phyloP scores from a whole-genome alignment of 1,140 invertebrate species.

The Drosophila aff. region DNA sequence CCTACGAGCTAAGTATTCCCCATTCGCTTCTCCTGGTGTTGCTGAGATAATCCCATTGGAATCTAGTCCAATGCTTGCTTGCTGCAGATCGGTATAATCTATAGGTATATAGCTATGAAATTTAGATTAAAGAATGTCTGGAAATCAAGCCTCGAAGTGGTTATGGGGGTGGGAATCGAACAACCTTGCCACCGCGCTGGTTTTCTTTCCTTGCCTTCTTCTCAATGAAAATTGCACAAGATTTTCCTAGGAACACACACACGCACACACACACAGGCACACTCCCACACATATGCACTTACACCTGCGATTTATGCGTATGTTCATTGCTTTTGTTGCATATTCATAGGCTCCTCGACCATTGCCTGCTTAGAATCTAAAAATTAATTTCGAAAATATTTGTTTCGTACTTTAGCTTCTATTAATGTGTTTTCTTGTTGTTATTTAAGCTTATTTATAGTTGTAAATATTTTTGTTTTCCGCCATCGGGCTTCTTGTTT shows the following conservation, averaged over 20 bases:
- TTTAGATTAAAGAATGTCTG: conserved; percentile 60
- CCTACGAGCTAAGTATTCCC: conserved; percentile 55
- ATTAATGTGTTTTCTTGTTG: conserved; percentile 41
- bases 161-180: conserved; percentile 34
- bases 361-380: conserved; percentile 45
- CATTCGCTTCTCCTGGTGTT: conserved; percentile 4
- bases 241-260: conserved; percentile 25
- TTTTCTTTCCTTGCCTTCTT: conserved; percentile 17
- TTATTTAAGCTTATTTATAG: conserved; percentile 70
- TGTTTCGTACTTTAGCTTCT: conserved; percentile 64
- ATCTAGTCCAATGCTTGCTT: conserved; percentile 35
- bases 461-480: conserved; percentile 76
- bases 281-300: conserved; percentile 19
- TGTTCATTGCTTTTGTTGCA: conserved; percentile 66
- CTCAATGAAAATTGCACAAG: conserved; percentile 47
- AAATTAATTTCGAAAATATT: conserved; percentile 83
- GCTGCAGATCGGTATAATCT: conserved; percentile 44
- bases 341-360: conserved; percentile 29
- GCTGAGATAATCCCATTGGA: conserved; percentile 30
- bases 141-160: conserved; percentile 49
- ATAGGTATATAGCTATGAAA: conserved; percentile 47
- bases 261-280: conserved; percentile 31
- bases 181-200: conserved; percentile 47
- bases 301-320: conserved; percentile 21
- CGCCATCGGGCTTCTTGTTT: conserved; percentile 44